Evolutionary conservation across 1,140 invertebrate genomes (phyloP), one percentile per base, ranked within the genome.

Genomic region (Drosophila sproati): DNA sequence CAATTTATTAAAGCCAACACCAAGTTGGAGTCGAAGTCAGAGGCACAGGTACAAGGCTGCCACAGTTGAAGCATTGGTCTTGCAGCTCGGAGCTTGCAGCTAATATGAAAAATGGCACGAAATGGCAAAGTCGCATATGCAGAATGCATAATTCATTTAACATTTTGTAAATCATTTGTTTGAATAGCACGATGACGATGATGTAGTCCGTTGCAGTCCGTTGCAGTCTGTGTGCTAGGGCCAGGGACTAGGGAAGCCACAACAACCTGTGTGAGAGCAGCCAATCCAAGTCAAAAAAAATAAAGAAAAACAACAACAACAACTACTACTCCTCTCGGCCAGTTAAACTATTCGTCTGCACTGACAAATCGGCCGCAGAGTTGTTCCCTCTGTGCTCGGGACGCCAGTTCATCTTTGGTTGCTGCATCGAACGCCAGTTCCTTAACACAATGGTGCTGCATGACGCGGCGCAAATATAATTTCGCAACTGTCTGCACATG

Each of bases 111-210:
- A 89, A 89, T 86, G 63, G 87, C 83, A 77, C 70, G 66, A 87
- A 67, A 35, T 64, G 55, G 78, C 75, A 74, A 73, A 89, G 74
- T 56, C 73, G 68, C 82, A 91, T 88, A 88, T 87, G 88, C 80
- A 85, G 80, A 91, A 91, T 88, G 78, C 88, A 91, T 91, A 91
- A 91, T 91, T 91, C 88, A 91, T 91, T 91, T 91, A 91, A 88
- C 88, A 91, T 91, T 91, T 91, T 91, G 88, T 91, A 91, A 88
- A 91, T 91, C 82, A 91, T 91, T 91, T 91, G 88, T 91, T 91
- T 83, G 88, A 91, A 91, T 91, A 91, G 88, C 83, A 89, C 86
- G 85, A 89, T 89, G 85, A 88, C 77, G 85, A 77, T 63, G 83
- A 88, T 83, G 77, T 60, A 47, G 69, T 56, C 52, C 37, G 5